These are phyloP conservation scores for Cryptoblepharus egeriae DNA, from an alignment of 2,797 vertebrate species.

Conservation along the genomic window DNA sequence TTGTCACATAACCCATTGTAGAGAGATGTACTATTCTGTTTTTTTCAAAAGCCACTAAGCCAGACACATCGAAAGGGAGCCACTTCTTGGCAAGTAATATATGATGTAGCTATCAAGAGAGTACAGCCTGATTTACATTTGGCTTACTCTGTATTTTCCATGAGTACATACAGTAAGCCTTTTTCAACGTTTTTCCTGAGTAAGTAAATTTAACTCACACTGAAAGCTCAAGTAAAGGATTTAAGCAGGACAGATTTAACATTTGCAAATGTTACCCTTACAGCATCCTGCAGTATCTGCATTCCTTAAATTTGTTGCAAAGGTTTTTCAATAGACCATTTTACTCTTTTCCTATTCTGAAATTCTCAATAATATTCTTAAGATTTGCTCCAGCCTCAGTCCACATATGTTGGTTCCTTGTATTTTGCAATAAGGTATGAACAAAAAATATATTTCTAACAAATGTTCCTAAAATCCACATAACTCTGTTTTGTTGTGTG, in stretches of 20 bases:
- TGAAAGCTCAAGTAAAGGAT: conserved; percentile 39
- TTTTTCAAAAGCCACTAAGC: not conserved
- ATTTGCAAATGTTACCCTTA: conserved; percentile 37
- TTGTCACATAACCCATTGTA: not conserved
- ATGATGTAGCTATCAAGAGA: not conserved
- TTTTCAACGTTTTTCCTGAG: conserved; percentile 9
- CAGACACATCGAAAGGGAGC: conserved; percentile 19
- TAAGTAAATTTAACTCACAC: conserved; percentile 43
- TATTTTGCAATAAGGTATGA: no score
- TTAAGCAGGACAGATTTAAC: conserved; percentile 37
- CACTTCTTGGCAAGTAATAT: not conserved
- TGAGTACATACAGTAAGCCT: not conserved
- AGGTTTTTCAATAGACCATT: conserved; percentile 5
- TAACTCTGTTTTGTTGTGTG: not conserved
- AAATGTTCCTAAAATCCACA: not conserved
- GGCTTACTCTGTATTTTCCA: conserved; percentile 17
- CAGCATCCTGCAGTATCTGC: conserved; percentile 1
- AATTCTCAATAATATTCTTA: not conserved
- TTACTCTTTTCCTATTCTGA: not conserved
- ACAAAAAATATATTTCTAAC: no score
- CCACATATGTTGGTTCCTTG: not conserved
- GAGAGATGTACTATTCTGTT: not conserved
- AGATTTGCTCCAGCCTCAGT: not conserved
- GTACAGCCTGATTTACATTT: not conserved
- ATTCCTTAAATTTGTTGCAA: not conserved